Evolutionary conservation across 2,113 vertebrate species (phyloP).

Genomic region (Psammodynastes pulverulentus): DNA sequence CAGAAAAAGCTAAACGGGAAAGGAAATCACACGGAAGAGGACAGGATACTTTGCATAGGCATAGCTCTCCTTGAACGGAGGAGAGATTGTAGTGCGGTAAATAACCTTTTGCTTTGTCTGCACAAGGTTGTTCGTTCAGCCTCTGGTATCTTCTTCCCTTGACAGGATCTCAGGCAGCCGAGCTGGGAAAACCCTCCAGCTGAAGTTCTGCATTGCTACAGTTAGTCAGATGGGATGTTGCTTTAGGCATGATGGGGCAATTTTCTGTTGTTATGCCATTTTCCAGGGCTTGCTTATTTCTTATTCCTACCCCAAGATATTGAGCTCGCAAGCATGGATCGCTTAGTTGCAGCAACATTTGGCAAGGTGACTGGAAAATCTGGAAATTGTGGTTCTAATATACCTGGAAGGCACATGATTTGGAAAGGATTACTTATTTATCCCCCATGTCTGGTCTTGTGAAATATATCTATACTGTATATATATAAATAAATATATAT

Average conservation of each 20-base stretch:
- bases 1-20: background rate
- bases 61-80: background rate
- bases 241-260: background rate
- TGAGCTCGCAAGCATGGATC: background rate
- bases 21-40: slow-evolving; percentile 20
- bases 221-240: background rate
- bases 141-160: background rate
- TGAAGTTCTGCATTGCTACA: background rate
- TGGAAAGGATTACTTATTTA: background rate
- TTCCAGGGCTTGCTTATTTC: background rate
- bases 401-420: background rate
- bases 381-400: background rate
- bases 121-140: background rate
- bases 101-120: background rate
- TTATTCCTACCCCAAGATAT: background rate
- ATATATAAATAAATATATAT: background rate
- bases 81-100: background rate
- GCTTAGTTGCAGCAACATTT: background rate
- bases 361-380: background rate
- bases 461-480: background rate
- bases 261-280: background rate
- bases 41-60: slow-evolving; percentile 4
- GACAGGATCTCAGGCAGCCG: background rate
- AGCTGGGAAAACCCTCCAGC: background rate
- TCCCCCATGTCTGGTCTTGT: background rate